Evolutionary conservation across 2,797 vertebrate genomes (phyloP), one percentile per base, ranked within the genome.

Genomic region (Gorsachius magnificus): DNA sequence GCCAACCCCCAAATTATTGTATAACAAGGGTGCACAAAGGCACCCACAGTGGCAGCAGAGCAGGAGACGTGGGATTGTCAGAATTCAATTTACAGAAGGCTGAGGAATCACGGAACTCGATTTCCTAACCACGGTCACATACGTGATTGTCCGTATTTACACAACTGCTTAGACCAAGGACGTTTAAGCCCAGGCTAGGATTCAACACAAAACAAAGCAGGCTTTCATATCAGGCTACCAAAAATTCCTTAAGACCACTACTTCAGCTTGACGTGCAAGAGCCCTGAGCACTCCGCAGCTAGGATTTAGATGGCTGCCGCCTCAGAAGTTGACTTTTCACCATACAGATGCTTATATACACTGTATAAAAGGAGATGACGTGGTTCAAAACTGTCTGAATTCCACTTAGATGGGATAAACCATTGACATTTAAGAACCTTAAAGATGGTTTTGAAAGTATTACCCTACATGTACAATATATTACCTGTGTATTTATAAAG

Each of bases 101-200:
- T 9, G 16, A 11, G 85, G 58, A 77, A 31, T 4, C 61, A 13
- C 2, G 66, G 11, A 83, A 45, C 48, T 53, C 5, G 1, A 87
- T 74, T 78, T 57, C 22, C 38, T 68, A 57, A 86, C 56, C 5
- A 7, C 0, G 0, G 65, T 18, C 76, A 72, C 0, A 0, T 16
- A 46, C 0, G 2, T 11, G 69, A 45, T 9, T 29, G 61, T 36
- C 58, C 9, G 0, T 29, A 19, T 64, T 51, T 51, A 69, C n/a
- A 35, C 64, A 56, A 9, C n/a, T 16, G 51, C 65, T 46, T 6
- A 6, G 46, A 28, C 56, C 31, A 46, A 54, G 45, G 46, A 41
- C 3, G 2, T 21, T 51, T 28, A 70, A 58, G 43, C 70, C 38
- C 56, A n/a, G 56, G 50, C 13, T 5, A 36, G 20, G 41, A 51